Evolutionary conservation across 92 coral and sea anemone genomes (phyloP).

Genomic region (Parazoanthus swiftii): DNA sequence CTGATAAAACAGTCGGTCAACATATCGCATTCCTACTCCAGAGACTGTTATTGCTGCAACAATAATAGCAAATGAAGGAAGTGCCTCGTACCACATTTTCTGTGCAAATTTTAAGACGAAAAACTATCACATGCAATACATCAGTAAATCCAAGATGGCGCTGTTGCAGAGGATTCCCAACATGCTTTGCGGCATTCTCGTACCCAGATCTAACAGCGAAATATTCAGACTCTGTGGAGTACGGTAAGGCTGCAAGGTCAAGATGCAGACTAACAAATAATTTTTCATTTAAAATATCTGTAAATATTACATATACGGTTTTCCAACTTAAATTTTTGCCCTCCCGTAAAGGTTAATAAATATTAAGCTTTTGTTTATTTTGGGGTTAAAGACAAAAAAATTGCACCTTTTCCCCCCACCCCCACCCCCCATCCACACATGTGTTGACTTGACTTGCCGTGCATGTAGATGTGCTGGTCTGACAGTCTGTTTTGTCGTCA

Average conservation of each 20-base stretch:
- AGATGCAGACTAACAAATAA: no score
- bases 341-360: background rate
- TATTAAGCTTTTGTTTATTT: no score
- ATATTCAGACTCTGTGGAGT: background rate
- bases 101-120: background rate
- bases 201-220: background rate
- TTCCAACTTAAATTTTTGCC: background rate
- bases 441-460: background rate
- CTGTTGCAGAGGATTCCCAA: background rate
- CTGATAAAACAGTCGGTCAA: slow-evolving; percentile 81
- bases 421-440: background rate
- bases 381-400: no score
- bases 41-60: slow-evolving; percentile 85
- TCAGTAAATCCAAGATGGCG: slow-evolving; percentile 16
- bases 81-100: slow-evolving; percentile 96
- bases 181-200: slow-evolving; percentile 20
- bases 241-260: background rate
- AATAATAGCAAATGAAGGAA: slow-evolving; percentile 92
- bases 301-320: no score
- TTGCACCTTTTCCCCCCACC: background rate
- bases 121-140: background rate
- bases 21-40: slow-evolving; percentile 80
- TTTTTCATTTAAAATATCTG: background rate
- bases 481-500: background rate
- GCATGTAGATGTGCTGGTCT: background rate